Evolutionary conservation across 2,888 invertebrate genomes (phyloP), one percentile per base, ranked within the genome.

Genomic region (Oegoconia quadripuncta): DNA sequence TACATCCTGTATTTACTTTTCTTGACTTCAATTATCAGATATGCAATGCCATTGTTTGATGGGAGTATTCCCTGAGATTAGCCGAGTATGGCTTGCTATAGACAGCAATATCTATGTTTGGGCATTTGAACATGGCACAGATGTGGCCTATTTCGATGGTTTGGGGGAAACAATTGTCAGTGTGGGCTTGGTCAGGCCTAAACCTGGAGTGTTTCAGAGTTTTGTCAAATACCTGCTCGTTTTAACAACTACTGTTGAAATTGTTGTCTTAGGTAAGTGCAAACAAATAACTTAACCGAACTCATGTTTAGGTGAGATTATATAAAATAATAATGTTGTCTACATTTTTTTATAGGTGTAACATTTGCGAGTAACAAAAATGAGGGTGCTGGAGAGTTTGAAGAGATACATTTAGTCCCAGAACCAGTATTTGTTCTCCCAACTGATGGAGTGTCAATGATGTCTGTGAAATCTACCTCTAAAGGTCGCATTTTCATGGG

Each of bases 101-200:
- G 99, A 99, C 72, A 97, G 97, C 59, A 97, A 98, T 82, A 95
- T 99, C 55, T 99, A 97, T 87, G 92, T 98, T 22, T 99, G 99
- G 99, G 95, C 97, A 16, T 99, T 97, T 83, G 97, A 98, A 77
- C 94, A 97, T 79, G 95, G 96, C 34, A 91, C 93, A 45, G 99
- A 99, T 88, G 92, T 99, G 16, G 97, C 98, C 1, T 99, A 97
- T 78, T 99, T 95, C 81, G 98, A 99, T 89, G 97, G 97, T 0
- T 89, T 99, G 1, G 95, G 93, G 53, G 97, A 98, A 75, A 94
- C 97, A 1, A 98, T 99, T 62, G 90, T 98, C 31, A 94, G 96
- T 72, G 97, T 98, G 37, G 97, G 96, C 1, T 81, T 99, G 42
- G 93, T 97, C 0, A 92, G 91, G 66, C 98, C 98, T 1, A 97